These are phyloP conservation scores for Echinops telfairi DNA, from an alignment of 2,113 vertebrate genomes.

Conservation along the genomic window DNA sequence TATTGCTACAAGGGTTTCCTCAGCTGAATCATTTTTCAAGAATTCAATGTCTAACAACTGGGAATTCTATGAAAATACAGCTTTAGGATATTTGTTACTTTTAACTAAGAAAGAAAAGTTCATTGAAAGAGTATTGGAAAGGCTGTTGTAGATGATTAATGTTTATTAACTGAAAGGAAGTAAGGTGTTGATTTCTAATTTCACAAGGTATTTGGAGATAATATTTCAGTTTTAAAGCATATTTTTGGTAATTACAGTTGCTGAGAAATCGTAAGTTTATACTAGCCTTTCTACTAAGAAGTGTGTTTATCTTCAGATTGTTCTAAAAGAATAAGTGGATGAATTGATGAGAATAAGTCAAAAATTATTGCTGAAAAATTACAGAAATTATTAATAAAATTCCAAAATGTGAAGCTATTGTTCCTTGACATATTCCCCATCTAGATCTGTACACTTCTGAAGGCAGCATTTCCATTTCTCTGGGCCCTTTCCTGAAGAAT, in stretches of 20 bases:
- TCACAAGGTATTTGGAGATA: background rate
- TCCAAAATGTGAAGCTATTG: no score
- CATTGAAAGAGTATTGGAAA: background rate
- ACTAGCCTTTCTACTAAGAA: background rate
- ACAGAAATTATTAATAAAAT: no score
- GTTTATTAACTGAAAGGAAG: background rate
- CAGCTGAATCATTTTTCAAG: background rate
- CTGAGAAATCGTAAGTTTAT: constrained; percentile 21
- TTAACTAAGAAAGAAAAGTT: background rate
- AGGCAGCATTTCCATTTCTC: no score
- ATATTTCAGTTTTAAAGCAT: background rate
- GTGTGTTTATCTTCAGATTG: background rate
- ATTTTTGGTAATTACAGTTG: background rate
- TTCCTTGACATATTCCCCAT: no score
- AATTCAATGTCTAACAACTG: background rate
- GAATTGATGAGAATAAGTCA: no score
- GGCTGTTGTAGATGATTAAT: background rate
- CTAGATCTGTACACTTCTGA: no score
- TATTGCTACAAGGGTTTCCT: background rate
- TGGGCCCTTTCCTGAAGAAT: no score
- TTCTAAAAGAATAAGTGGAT: background rate
- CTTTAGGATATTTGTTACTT: constrained; percentile 20
- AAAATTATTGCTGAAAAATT: no score
- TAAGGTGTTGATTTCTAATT: constrained; percentile 8
- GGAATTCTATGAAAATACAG: background rate